A percentile compares a stretch with the other conserved stretches of the same genome.
Evolutionary conservation across 2,797 vertebrate genomes (phyloP).

Genomic region (Anguilla megastoma): DNA sequence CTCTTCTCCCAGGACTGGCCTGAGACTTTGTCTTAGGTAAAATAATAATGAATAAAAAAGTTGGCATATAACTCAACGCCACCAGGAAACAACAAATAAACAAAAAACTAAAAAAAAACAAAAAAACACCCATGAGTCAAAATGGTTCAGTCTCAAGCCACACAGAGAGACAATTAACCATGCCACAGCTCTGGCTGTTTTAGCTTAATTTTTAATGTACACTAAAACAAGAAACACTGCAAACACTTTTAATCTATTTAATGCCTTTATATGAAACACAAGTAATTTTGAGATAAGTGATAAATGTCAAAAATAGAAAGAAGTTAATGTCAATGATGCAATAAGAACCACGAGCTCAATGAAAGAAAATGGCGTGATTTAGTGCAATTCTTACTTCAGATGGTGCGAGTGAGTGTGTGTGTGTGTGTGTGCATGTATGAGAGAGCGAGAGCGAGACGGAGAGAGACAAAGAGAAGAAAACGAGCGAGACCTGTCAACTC

Average conservation of each 20-base stretch:
- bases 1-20: not conserved
- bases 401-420: not conserved
- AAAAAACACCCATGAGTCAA: not conserved
- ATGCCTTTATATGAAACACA: not conserved
- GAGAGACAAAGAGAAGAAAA: conserved; percentile 33
- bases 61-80: not conserved
- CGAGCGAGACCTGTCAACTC: conserved; percentile 58
- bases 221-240: not conserved
- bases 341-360: not conserved
- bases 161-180: too few relatives aligned
- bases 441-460: not conserved
- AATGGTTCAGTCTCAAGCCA: too few relatives aligned
- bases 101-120: not conserved
- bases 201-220: too few relatives aligned
- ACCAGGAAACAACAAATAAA: not conserved
- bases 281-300: not conserved
- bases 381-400: not conserved
- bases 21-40: not conserved
- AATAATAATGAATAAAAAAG: not conserved
- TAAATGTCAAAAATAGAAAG: not conserved
- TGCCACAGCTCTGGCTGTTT: too few relatives aligned
- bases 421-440: not conserved
- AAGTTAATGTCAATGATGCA: not conserved
- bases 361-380: not conserved
- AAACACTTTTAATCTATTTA: conserved; percentile 1